These are phyloP conservation scores for Panagrolaimus sp. DNA, from an alignment of 1,140 invertebrate species.

Conservation along the genomic window DNA sequence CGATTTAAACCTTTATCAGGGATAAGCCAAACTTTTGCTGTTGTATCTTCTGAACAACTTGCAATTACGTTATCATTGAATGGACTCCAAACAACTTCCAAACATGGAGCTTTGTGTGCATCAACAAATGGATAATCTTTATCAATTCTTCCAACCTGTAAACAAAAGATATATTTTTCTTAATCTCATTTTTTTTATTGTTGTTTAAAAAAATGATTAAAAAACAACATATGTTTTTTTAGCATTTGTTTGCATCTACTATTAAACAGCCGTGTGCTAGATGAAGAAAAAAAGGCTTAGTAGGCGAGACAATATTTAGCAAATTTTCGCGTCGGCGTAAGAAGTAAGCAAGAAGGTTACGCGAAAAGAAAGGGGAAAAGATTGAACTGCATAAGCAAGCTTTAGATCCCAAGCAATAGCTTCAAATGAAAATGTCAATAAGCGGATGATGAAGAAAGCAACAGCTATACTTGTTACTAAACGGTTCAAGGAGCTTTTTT, in stretches of 20 bases:
- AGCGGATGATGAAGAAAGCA: background rate
- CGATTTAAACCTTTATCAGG: slow-evolving; percentile 77
- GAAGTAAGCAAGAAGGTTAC: background rate
- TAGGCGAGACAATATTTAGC: too few species aligned
- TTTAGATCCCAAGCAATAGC: background rate
- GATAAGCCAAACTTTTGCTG: slow-evolving; percentile 70
- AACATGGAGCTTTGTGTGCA: slow-evolving; percentile 92
- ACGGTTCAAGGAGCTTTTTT: too few species aligned
- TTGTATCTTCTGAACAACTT: slow-evolving; percentile 83
- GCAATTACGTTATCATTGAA: slow-evolving; percentile 96
- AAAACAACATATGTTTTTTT: slow-evolving; percentile 15
- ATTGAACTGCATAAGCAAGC: slow-evolving; percentile 4
- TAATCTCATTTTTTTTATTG: background rate
- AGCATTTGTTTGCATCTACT: slow-evolving; percentile 9
- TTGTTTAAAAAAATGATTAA: slow-evolving; percentile 3
- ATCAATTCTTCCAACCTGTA: slow-evolving; percentile 53
- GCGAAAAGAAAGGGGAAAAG: slow-evolving; percentile 10
- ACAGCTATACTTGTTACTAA: too few species aligned
- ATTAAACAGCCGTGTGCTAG: background rate
- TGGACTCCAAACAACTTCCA: slow-evolving; percentile 97
- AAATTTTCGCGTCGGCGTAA: too few species aligned
- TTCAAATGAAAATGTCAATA: slow-evolving; percentile 14
- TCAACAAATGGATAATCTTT: slow-evolving; percentile 69
- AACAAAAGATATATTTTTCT: slow-evolving; percentile 10
- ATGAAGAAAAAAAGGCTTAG: too few species aligned